These are phyloP conservation scores for Pedionomus torquatus DNA, from an alignment of 2,113 vertebrate genomes.

Conservation along the genomic window DNA sequence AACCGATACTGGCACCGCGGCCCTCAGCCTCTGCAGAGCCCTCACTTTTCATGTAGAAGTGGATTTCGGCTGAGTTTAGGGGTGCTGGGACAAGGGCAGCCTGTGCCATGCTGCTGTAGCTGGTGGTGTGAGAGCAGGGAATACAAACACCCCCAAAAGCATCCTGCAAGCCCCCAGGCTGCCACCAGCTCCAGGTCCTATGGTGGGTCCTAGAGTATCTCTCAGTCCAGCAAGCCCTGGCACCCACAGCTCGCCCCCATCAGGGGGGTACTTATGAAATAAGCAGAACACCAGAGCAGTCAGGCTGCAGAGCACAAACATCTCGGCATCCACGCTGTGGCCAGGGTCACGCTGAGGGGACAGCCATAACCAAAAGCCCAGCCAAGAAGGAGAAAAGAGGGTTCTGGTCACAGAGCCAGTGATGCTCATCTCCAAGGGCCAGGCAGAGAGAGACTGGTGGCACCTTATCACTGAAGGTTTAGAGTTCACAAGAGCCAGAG, in stretches of 20 bases:
- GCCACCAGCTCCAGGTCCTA: neutral
- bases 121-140: neutral
- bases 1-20: neutral
- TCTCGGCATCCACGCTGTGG: accelerated
- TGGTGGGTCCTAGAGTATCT: neutral
- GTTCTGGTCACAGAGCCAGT: neutral
- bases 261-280: neutral
- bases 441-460: neutral
- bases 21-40: neutral
- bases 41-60: accelerated
- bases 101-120: neutral
- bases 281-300: neutral
- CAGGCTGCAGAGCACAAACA: accelerated
- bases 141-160: neutral
- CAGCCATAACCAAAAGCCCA: neutral
- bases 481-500: neutral
- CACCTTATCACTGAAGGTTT: neutral
- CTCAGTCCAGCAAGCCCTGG: accelerated
- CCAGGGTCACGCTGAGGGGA: accelerated
- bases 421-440: neutral
- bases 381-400: neutral
- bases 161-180: accelerated
- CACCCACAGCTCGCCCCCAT: accelerated
- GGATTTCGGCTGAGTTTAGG: neutral
- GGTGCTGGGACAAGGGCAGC: neutral